Evolutionary conservation across 2,797 vertebrate species (phyloP).

Genomic region (Nasua narica): DNA sequence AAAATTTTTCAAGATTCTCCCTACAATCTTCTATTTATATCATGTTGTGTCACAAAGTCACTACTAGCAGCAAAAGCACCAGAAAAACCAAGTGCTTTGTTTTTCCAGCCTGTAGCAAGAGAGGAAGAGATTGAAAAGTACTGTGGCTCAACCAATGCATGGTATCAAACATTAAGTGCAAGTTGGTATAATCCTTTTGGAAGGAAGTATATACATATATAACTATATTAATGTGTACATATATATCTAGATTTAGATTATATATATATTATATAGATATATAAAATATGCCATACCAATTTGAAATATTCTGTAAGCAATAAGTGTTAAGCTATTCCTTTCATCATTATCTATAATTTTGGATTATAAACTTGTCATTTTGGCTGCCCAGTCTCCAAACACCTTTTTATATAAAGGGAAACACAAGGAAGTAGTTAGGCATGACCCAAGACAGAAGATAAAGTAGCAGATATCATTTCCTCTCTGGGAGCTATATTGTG

Average conservation of each 20-base stretch:
- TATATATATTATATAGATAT: no score
- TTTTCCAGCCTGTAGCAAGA: neutral
- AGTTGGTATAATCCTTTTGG: neutral
- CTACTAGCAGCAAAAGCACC: neutral
- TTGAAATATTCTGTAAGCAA: neutral
- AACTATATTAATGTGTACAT: neutral
- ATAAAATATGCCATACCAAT: neutral
- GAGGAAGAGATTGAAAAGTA: neutral
- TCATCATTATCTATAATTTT: neutral
- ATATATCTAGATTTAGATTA: neutral
- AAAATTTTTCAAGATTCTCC: neutral
- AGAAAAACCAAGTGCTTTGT: neutral
- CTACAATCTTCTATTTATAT: neutral
- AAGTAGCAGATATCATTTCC: neutral
- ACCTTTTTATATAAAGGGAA: neutral
- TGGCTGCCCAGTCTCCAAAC: neutral
- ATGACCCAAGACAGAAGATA: neutral
- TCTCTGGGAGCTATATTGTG: neutral
- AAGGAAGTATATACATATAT: neutral
- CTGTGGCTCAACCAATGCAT: neutral
- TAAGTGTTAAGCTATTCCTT: neutral
- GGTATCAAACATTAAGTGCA: neutral
- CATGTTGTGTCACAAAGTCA: neutral
- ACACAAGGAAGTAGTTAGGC: neutral
- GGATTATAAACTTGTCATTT: neutral